Percentiles rank a stretch among this genome's conserved stretches.
Evolutionary conservation across 2,888 invertebrate species (phyloP).

Genomic region (Drosophila pegasa): DNA sequence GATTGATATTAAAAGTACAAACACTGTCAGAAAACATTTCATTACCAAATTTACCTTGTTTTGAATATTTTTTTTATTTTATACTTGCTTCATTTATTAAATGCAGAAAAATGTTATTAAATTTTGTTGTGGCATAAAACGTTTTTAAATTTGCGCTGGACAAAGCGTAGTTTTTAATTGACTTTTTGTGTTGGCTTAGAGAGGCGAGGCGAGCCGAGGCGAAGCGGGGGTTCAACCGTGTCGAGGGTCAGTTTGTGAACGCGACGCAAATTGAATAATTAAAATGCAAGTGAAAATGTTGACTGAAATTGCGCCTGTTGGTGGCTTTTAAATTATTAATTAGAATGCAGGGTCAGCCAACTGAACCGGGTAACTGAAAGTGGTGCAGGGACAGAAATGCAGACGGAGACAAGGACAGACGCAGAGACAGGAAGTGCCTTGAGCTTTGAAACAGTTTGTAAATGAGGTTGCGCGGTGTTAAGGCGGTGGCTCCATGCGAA

Average conservation of each 20-base stretch:
- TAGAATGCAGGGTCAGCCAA: slow-evolving; percentile 53
- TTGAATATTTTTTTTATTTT: too few species aligned
- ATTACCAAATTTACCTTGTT: too few species aligned
- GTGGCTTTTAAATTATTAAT: slow-evolving; percentile 69
- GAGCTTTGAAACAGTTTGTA: slow-evolving; percentile 46
- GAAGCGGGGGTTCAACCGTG: slow-evolving; percentile 23
- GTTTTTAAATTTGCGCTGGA: not conserved
- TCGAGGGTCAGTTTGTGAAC: slow-evolving; percentile 41
- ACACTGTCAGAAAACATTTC: too few species aligned
- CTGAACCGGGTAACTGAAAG: not conserved
- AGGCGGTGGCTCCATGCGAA: slow-evolving; percentile 39
- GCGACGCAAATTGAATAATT: slow-evolving; percentile 64
- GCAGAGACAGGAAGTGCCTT: slow-evolving; percentile 25
- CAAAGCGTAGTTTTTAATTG: slow-evolving; percentile 49
- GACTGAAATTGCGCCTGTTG: slow-evolving; percentile 43
- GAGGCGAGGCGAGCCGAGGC: too few species aligned
- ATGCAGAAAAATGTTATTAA: not conserved
- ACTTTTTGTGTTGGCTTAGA: slow-evolving; percentile 41
- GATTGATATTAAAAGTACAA: too few species aligned
- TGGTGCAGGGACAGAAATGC: not conserved
- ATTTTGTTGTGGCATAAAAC: not conserved
- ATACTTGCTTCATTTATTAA: not conserved
- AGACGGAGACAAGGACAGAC: not conserved
- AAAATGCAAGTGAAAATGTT: slow-evolving; percentile 48
- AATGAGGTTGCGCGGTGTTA: slow-evolving; percentile 35